phyloP scores from a whole-genome alignment of 1,140 invertebrate genomes.

The Streblospio benedicti region DNA sequence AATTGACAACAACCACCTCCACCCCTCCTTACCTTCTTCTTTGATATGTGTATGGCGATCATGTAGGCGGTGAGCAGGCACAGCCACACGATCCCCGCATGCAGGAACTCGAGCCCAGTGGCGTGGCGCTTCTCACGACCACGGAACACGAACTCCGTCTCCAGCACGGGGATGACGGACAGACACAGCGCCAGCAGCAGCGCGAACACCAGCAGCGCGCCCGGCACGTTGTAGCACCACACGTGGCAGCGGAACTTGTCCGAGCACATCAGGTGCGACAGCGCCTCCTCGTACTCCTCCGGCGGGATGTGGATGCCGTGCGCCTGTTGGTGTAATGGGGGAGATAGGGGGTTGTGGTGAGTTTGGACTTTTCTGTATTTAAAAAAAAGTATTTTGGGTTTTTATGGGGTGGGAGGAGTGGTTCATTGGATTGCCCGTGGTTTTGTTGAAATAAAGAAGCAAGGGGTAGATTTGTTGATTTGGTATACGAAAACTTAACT shows the following conservation, averaged over 20 bases:
- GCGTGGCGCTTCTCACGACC: background rate
- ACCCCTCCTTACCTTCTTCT: slow-evolving; percentile 11
- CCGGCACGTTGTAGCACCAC: slow-evolving; percentile 14
- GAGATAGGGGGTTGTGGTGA: background rate
- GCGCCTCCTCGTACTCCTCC: slow-evolving; percentile 3
- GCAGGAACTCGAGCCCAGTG: slow-evolving; percentile 11
- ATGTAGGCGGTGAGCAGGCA: slow-evolving; percentile 12
- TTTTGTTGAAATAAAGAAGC: no score
- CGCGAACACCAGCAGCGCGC: slow-evolving; percentile 1
- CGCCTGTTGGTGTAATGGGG: no score
- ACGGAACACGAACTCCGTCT: background rate
- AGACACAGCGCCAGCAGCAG: slow-evolving; percentile 6
- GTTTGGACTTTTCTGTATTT: background rate
- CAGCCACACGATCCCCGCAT: slow-evolving; percentile 14
- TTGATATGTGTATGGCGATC: slow-evolving; percentile 12
- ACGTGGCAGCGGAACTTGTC: slow-evolving; percentile 13
- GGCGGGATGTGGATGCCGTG: slow-evolving; percentile 12
- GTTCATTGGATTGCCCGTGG: no score
- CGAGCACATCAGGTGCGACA: slow-evolving; percentile 11
- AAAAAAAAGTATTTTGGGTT: background rate
- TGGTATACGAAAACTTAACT: no score
- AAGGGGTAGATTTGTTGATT: no score
- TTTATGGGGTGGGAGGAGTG: no score
- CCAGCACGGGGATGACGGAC: slow-evolving; percentile 7
- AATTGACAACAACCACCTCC: no score